Percentiles rank a stretch among this genome's conserved stretches.
phyloP scores from a whole-genome alignment of 2,113 vertebrate genomes.

The Podarcis muralis region DNA sequence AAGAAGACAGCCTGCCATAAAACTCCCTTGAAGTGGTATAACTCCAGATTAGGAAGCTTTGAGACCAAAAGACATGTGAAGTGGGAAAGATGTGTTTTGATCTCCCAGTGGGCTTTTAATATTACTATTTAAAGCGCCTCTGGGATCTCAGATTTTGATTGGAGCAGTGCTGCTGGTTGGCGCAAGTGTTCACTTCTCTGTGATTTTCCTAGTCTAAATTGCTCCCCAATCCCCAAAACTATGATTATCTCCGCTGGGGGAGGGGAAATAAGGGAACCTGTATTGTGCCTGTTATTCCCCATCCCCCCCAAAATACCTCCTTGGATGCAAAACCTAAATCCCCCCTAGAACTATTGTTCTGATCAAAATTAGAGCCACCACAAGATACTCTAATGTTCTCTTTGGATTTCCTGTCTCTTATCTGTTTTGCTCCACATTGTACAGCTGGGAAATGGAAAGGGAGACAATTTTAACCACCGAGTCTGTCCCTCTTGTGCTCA shows the following conservation, averaged over 20 bases:
- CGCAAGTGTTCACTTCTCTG: not conserved
- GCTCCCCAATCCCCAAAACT: not conserved
- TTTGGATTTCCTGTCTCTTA: not conserved
- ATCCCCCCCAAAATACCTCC: not conserved
- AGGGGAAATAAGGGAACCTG: not conserved
- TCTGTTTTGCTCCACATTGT: not conserved
- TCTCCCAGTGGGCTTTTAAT: not conserved
- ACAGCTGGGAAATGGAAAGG: not conserved
- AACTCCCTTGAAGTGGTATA: not conserved
- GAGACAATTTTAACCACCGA: not conserved
- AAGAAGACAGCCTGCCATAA: not conserved
- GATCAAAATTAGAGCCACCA: not conserved
- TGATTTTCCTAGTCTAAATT: no score
- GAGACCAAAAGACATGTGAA: not conserved
- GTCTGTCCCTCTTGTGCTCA: conserved; percentile 44
- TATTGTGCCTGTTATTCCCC: not conserved
- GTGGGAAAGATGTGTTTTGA: not conserved
- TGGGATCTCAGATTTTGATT: not conserved
- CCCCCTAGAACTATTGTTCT: not conserved
- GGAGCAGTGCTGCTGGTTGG: not conserved
- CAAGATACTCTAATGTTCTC: not conserved
- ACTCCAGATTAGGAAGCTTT: not conserved
- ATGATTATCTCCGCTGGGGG: not conserved
- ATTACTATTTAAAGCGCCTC: not conserved
- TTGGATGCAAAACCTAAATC: not conserved